Base-by-base conservation (phyloP, 2,888 invertebrate species). In the Allophyes oxyacanthae region DNA sequence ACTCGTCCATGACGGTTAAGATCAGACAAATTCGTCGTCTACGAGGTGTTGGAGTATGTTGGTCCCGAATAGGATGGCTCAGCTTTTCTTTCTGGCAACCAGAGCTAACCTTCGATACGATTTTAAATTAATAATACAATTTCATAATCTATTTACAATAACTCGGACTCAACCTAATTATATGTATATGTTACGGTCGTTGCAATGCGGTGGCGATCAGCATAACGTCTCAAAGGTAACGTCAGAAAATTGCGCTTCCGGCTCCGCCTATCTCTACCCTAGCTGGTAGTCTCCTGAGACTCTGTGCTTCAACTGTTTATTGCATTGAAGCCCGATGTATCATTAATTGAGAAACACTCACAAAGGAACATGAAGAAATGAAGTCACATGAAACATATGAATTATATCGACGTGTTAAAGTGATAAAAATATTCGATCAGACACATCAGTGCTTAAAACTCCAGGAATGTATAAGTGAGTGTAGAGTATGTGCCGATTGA, bases 1-100 rank as follows among this genome's bases (percentile, higher is more conserved):
- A 71, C 77, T 36, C 83, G 87, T 11, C 89, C 88, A 76, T 91
- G 89, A 90, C 87, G 70, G 55, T 81, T 88, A 79, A 85, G 87
- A 32, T 88, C 89, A 6, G 78, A 83, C 37, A 86, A 85, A 46
- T 66, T 65, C 69, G 75, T 84, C 64, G 86, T 88, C 48, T 88
- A 75, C 60, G 64, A 86, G 66, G 85, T 87, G 53, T 73, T 88
- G 52, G 87, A 88, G 53, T 57, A 70, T 40, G 78, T 71, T 46
- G 77, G 78, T 10, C 3, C 61, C 26, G 64, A 83, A 34, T 74
- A 72, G 57, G 50, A 55, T 25, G 30, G 37, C 50, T 32, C 40
- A 40, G 51, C 52, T 59, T 53, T 62, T 28, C 40, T 58, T 58
- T 55, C 45, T 36, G 56, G 50, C 25, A 42, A 55, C 7, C 20